Conservation (phyloP, 2,888 invertebrate species). For the Hedychridium roseum region DNA sequence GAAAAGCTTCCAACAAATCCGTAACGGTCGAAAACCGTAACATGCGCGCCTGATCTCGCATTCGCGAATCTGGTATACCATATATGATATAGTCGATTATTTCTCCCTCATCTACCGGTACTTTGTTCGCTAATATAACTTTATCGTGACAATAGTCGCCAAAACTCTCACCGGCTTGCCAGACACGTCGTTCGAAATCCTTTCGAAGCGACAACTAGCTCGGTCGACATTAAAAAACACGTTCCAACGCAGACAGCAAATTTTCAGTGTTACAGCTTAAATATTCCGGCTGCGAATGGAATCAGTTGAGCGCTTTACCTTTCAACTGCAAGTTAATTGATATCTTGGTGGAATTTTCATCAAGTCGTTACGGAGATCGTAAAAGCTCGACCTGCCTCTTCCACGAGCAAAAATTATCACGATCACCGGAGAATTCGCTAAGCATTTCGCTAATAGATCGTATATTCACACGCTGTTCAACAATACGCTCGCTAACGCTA, state of each 20-base stretch:
- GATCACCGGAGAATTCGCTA: slow-evolving; percentile 19
- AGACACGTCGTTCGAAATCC: slow-evolving; percentile 29
- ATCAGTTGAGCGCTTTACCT: slow-evolving; percentile 24
- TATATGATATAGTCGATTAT: slow-evolving; percentile 32
- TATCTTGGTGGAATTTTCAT: slow-evolving; percentile 21
- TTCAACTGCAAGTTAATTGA: slow-evolving; percentile 22
- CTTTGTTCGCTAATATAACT: slow-evolving; percentile 24
- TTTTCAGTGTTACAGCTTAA: slow-evolving; percentile 12
- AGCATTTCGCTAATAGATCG: slow-evolving; percentile 15
- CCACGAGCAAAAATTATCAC: slow-evolving; percentile 18
- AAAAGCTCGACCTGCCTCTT: slow-evolving; percentile 21
- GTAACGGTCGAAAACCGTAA: slow-evolving; percentile 15
- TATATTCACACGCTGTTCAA: background rate
- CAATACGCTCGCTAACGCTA: background rate
- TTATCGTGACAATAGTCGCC: slow-evolving; percentile 30
- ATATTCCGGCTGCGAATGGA: slow-evolving; percentile 28
- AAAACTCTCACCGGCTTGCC: slow-evolving; percentile 24
- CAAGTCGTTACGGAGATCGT: slow-evolving; percentile 13
- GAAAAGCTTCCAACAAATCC: slow-evolving; percentile 25
- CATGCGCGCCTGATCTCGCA: slow-evolving; percentile 30
- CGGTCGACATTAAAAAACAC: slow-evolving; percentile 26
- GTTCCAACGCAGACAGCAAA: slow-evolving; percentile 13
- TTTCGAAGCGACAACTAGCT: slow-evolving; percentile 19
- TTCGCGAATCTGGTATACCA: slow-evolving; percentile 23
- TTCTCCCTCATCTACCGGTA: slow-evolving; percentile 25